Percentiles rank a stretch among this genome's conserved stretches.
phyloP scores from a whole-genome alignment of 1,140 invertebrate species.

The Caligus rogercresseyi region DNA sequence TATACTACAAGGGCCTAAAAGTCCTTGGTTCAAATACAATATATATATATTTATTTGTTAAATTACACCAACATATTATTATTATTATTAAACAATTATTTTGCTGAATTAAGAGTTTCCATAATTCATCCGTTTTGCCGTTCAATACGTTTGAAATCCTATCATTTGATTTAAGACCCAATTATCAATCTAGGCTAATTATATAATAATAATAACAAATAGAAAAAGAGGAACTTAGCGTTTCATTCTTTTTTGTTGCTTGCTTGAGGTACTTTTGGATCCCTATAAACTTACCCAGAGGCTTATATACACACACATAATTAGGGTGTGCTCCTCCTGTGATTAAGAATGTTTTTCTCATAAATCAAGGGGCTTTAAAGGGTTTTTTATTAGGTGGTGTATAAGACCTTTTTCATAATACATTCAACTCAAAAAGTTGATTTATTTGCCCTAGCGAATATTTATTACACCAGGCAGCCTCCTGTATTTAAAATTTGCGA shows the following conservation, averaged over 20 bases:
- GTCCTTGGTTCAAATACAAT: too few species aligned
- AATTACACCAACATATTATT: neutral
- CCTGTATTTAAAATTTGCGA: too few species aligned
- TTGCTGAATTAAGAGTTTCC: neutral
- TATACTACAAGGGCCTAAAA: too few species aligned
- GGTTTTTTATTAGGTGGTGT: too few species aligned
- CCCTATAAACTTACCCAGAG: too few species aligned
- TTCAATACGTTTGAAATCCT: neutral
- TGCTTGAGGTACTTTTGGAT: neutral
- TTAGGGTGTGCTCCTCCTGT: neutral
- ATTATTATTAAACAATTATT: too few species aligned
- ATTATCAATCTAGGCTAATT: neutral
- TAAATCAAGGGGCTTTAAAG: neutral
- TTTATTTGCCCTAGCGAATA: too few species aligned
- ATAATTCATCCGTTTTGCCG: neutral
- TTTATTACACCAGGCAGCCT: too few species aligned
- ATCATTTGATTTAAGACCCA: neutral
- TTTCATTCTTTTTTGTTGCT: neutral
- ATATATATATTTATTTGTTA: neutral
- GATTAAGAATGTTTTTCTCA: neutral
- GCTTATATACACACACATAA: neutral
- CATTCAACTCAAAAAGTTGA: too few species aligned
- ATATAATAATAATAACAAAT: neutral
- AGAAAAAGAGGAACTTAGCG: too few species aligned
- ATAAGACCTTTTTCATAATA: too few species aligned